A percentile compares a stretch with the other conserved stretches of the same genome.
phyloP scores from a whole-genome alignment of 2,797 vertebrate species.

The Lycodopsis pacificus region DNA sequence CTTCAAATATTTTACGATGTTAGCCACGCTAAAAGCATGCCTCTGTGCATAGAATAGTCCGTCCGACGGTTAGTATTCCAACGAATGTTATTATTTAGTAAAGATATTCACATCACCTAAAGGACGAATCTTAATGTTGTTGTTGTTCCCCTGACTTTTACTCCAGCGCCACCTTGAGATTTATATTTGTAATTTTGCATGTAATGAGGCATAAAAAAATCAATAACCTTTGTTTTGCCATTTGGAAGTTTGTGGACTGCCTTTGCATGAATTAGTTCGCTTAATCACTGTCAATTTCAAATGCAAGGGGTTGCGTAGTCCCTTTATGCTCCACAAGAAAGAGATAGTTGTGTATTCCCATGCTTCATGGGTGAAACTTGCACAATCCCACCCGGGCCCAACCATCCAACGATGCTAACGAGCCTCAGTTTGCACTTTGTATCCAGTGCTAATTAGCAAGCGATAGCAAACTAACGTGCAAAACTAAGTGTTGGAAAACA shows the following conservation, averaged over 20 bases:
- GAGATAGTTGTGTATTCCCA: too few species aligned
- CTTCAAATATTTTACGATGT: background rate
- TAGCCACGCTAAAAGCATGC: fast-evolving
- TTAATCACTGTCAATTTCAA: background rate
- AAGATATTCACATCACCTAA: background rate
- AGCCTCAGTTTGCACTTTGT: background rate
- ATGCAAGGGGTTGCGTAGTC: background rate
- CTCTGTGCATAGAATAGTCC: background rate
- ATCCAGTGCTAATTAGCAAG: background rate
- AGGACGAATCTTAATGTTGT: background rate
- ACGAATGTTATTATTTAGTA: background rate
- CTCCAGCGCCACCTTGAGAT: background rate
- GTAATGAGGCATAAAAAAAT: background rate
- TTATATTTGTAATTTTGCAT: background rate
- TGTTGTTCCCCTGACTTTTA: background rate
- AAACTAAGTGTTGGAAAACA: background rate
- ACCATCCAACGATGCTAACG: too few species aligned
- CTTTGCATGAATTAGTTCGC: background rate
- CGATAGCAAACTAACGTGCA: background rate
- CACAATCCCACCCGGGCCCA: too few species aligned
- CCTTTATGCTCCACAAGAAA: background rate
- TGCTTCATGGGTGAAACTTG: too few species aligned
- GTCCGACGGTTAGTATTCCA: background rate
- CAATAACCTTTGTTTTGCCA: background rate
- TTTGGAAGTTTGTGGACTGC: background rate